phyloP scores from a whole-genome alignment of 2,888 invertebrate genomes.

The Acanthosepion esculentum region DNA sequence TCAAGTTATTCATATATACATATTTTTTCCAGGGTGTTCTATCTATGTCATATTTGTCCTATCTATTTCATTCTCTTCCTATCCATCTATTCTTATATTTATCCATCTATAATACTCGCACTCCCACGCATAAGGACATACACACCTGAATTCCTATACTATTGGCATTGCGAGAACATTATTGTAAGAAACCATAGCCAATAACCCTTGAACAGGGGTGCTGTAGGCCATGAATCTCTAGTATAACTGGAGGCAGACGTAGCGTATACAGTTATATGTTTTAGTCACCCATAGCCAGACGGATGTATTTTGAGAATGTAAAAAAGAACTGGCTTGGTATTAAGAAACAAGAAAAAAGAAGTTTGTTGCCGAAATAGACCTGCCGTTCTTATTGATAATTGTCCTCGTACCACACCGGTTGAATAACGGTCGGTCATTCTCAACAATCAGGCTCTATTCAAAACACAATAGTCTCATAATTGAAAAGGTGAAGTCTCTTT shows the following conservation, averaged over 20 bases:
- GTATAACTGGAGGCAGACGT: neutral
- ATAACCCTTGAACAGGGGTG: neutral
- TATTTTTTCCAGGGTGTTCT: neutral
- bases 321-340: neutral
- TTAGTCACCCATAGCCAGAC: neutral
- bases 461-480: slow-evolving; percentile 13
- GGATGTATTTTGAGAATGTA: slow-evolving; percentile 16
- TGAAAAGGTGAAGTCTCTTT: slow-evolving; percentile 20
- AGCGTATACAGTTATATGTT: neutral
- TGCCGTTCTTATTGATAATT: neutral
- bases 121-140: too few relatives aligned
- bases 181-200: neutral
- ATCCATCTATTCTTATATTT: too few relatives aligned
- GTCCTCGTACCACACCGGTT: neutral
- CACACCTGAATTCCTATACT: neutral
- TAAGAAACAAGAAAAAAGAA: neutral
- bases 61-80: too few relatives aligned
- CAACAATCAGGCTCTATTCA: slow-evolving; percentile 33
- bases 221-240: neutral
- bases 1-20: neutral
- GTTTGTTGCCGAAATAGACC: slow-evolving; percentile 11
- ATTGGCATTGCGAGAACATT: neutral
- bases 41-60: too few relatives aligned
- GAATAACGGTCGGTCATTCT: slow-evolving; percentile 33
- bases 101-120: too few relatives aligned